Percentiles rank a stretch among this genome's conserved stretches.
Conservation (phyloP, 1,140 invertebrate species). For the Apolygus lucorum region DNA sequence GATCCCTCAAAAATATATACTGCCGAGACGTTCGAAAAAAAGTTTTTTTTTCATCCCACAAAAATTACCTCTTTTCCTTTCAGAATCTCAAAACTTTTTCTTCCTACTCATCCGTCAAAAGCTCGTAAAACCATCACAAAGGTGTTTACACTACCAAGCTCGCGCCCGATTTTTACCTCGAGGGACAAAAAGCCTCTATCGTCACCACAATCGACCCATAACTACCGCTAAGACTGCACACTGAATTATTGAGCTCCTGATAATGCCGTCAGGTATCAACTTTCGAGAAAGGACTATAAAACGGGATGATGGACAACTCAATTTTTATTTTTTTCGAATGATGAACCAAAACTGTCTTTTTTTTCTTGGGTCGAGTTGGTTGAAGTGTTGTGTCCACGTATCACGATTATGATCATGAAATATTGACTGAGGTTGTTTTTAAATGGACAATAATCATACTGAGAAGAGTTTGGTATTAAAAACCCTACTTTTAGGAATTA, state of each 20-base stretch:
- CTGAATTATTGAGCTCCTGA: background rate
- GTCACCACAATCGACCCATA: background rate
- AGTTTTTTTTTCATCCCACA: background rate
- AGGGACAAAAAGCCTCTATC: conserved; percentile 3
- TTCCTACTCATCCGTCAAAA: conserved; percentile 2
- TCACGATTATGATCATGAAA: no score
- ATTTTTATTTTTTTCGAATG: background rate
- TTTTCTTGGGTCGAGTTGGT: no score
- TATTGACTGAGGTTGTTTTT: no score
- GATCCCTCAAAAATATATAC: no score
- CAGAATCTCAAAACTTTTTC: background rate
- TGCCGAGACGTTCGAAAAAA: background rate
- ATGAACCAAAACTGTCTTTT: no score
- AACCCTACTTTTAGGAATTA: no score
- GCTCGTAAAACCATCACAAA: conserved; percentile 2
- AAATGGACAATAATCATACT: no score
- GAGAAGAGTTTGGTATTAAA: no score
- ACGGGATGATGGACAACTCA: background rate
- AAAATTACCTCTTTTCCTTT: background rate
- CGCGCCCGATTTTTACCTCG: background rate
- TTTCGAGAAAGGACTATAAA: background rate
- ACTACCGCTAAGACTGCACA: background rate
- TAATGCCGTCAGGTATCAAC: conserved; percentile 8
- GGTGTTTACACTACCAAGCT: background rate
- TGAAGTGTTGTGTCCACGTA: no score